Conservation (phyloP, 2,888 invertebrate genomes). For the Leptothorax acervorum region DNA sequence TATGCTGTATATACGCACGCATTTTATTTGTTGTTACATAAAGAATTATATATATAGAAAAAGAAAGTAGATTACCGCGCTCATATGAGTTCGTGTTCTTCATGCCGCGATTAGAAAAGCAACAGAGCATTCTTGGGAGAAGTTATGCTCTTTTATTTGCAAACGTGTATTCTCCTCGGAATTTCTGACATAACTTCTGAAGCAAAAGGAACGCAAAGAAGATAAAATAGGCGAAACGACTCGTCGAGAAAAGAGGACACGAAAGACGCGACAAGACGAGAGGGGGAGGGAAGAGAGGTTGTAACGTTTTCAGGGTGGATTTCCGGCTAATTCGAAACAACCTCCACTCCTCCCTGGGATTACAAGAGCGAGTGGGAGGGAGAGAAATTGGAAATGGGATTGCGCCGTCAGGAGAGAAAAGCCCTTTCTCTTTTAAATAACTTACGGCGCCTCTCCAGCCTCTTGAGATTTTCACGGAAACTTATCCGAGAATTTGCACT, state of each 20-base stretch:
- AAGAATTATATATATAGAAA: not conserved
- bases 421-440: conserved; percentile 65
- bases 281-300: not conserved
- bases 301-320: conserved; percentile 70
- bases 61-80: not conserved
- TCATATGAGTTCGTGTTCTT: not conserved
- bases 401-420: conserved; percentile 49
- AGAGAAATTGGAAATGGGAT: conserved; percentile 67
- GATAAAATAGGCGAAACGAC: conserved; percentile 18
- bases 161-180: conserved; percentile 4
- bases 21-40: not conserved
- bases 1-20: no score
- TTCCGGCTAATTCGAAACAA: conserved; percentile 72
- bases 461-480: conserved; percentile 57
- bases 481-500: conserved; percentile 60
- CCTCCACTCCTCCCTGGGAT: conserved; percentile 55
- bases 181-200: conserved; percentile 28
- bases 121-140: not conserved
- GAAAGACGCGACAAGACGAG: conserved; percentile 8
- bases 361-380: conserved; percentile 53
- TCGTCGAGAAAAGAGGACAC: conserved; percentile 13
- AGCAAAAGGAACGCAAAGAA: conserved; percentile 8
- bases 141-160: conserved; percentile 15
- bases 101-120: not conserved
- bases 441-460: conserved; percentile 49